Conservation (phyloP, 2,113 vertebrate species). For the Xenus cinereus region DNA sequence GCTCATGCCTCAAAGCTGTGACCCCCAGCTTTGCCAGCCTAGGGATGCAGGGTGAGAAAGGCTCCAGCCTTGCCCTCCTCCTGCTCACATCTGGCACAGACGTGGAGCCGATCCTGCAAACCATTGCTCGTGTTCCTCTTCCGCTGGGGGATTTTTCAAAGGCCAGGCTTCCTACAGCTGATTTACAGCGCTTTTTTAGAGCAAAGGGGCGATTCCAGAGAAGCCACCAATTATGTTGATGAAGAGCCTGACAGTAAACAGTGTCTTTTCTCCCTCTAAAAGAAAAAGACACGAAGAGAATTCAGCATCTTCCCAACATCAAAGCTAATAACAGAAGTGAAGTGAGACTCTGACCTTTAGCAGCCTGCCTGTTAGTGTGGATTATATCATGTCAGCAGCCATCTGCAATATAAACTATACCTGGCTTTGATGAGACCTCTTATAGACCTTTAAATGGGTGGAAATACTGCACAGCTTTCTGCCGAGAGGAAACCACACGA, state of each 20-base stretch:
- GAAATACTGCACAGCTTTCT: constrained; percentile 27
- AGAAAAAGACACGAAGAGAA: constrained; percentile 28
- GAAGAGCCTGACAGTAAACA: constrained; percentile 63
- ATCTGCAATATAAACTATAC: constrained; percentile 67
- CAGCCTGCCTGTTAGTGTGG: constrained; percentile 62
- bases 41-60: not conserved
- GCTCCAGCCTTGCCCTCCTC: not conserved
- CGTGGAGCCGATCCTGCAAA: not conserved
- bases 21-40: not conserved
- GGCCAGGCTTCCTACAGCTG: constrained; percentile 49
- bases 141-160: constrained; percentile 12
- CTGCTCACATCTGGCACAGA: constrained; percentile 50
- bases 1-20: not conserved
- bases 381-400: constrained; percentile 66
- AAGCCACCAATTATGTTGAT: constrained; percentile 65
- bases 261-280: constrained; percentile 40
- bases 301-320: constrained; percentile 63
- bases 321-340: constrained; percentile 69
- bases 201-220: constrained; percentile 8
- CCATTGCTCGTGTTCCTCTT: not conserved
- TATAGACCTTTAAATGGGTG: constrained; percentile 48
- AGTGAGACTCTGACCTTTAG: constrained; percentile 68
- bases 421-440: constrained; percentile 69
- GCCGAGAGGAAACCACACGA: not conserved
- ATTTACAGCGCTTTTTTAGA: constrained; percentile 46